A percentile compares a stretch with the other conserved stretches of the same genome.
phyloP scores from a whole-genome alignment of 2,888 invertebrate genomes.

The Catotricha subobsoleta region DNA sequence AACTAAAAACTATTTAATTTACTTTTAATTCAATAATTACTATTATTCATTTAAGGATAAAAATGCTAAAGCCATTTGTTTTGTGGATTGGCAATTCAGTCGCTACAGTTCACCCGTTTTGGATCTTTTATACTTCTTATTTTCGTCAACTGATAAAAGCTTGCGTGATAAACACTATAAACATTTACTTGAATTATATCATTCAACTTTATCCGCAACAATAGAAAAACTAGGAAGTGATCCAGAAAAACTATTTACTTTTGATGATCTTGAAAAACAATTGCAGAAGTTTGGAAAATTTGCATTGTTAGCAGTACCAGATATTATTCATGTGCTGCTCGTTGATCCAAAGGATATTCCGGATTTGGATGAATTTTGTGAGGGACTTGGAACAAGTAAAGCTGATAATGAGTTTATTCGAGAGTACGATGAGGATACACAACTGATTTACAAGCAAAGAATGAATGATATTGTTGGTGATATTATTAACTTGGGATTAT shows the following conservation, averaged over 20 bases:
- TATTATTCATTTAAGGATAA: neutral
- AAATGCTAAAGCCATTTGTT: constrained; percentile 14
- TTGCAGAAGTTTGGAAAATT: constrained; percentile 17
- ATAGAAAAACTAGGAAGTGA: constrained; percentile 18
- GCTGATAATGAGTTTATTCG: neutral
- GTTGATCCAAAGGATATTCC: constrained; percentile 19
- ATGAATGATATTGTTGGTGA: neutral
- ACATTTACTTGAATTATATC: constrained; percentile 18
- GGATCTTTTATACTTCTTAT: constrained; percentile 22
- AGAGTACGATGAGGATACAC: neutral
- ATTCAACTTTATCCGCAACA: constrained; percentile 13
- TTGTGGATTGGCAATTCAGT: constrained; percentile 25
- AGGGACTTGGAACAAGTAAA: neutral
- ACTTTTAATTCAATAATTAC: neutral
- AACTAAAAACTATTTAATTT: neutral
- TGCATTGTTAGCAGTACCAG: constrained; percentile 20
- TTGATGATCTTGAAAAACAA: constrained; percentile 17
- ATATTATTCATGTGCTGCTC: constrained; percentile 21
- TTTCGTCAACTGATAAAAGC: constrained; percentile 18
- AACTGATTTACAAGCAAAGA: neutral
- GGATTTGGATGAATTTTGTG: constrained; percentile 17
- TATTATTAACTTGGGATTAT: neutral
- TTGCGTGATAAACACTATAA: constrained; percentile 17
- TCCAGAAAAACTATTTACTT: constrained; percentile 17
- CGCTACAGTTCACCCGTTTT: constrained; percentile 22